Evolutionary conservation across 2,797 vertebrate species (phyloP).

Genomic region (Falco peregrinus): DNA sequence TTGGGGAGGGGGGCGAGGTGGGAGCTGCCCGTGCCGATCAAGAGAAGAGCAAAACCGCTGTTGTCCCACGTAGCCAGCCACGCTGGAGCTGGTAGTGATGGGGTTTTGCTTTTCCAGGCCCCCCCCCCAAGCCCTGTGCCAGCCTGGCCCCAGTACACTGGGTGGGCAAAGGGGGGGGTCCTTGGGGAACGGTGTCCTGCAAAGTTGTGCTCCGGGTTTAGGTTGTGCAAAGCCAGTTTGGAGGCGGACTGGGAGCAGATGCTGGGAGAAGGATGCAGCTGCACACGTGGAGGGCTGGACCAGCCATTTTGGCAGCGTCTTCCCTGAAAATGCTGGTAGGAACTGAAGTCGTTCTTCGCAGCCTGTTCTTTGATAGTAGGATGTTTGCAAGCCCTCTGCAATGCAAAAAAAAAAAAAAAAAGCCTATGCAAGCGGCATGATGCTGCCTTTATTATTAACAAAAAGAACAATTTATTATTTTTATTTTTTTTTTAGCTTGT

Average conservation of each 20-base stretch:
- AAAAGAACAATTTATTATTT: background rate
- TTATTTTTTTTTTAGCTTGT: background rate
- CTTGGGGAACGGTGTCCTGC: fast-evolving
- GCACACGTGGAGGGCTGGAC: background rate
- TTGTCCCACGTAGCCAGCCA: background rate
- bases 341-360: background rate
- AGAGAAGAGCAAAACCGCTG: background rate
- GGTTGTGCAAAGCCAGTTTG: fast-evolving
- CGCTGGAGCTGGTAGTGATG: fast-evolving
- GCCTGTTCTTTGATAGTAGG: background rate
- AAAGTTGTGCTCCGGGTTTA: fast-evolving
- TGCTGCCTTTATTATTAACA: background rate
- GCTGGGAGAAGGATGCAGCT: background rate
- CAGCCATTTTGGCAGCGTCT: background rate
- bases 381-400: background rate
- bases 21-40: background rate
- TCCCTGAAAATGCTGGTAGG: background rate
- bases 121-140: background rate
- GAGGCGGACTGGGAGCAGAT: background rate
- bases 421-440: background rate
- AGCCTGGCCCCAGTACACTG: fast-evolving
- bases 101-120: background rate
- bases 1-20: background rate
- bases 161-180: background rate
- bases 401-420: no score